phyloP scores from a whole-genome alignment of 2,797 vertebrate species.

The Kryptolebias ocellatus region DNA sequence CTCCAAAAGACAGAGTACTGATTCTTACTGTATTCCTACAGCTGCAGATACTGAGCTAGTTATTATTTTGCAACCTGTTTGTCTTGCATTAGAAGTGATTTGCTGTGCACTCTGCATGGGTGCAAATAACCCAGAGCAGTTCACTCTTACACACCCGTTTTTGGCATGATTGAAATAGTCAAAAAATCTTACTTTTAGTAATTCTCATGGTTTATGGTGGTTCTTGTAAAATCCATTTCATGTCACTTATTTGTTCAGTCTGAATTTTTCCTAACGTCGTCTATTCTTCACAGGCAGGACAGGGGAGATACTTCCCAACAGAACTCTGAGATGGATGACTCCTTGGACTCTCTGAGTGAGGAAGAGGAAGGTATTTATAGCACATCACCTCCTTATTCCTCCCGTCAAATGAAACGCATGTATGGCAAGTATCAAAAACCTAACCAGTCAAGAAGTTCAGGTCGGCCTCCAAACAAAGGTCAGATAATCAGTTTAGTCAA shows the following conservation, averaged over 20 bases:
- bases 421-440: slow-evolving; percentile 91
- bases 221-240: slow-evolving; percentile 6
- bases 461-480: slow-evolving; percentile 87
- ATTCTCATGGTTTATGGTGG: slow-evolving; percentile 1
- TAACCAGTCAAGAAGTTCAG: slow-evolving; percentile 72
- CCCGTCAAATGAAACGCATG: slow-evolving; percentile 94
- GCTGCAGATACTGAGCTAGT: slow-evolving; percentile 55
- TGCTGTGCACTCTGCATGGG: slow-evolving; percentile 48
- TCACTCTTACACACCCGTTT: slow-evolving; percentile 45
- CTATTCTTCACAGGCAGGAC: slow-evolving; percentile 79
- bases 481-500: not conserved
- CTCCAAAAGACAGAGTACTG: slow-evolving; percentile 50
- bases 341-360: slow-evolving; percentile 86
- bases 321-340: slow-evolving; percentile 85
- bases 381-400: slow-evolving; percentile 89
- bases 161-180: slow-evolving; percentile 22
- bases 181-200: not conserved
- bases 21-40: slow-evolving; percentile 34
- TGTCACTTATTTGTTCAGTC: not conserved
- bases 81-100: slow-evolving; percentile 48
- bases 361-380: slow-evolving; percentile 88
- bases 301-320: slow-evolving; percentile 81
- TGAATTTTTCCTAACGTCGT: slow-evolving; percentile 8
- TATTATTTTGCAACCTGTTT: slow-evolving; percentile 56
- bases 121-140: slow-evolving; percentile 39